Evolutionary conservation across 2,797 vertebrate genomes (phyloP).

Genomic region (Geotrypetes seraphini): DNA sequence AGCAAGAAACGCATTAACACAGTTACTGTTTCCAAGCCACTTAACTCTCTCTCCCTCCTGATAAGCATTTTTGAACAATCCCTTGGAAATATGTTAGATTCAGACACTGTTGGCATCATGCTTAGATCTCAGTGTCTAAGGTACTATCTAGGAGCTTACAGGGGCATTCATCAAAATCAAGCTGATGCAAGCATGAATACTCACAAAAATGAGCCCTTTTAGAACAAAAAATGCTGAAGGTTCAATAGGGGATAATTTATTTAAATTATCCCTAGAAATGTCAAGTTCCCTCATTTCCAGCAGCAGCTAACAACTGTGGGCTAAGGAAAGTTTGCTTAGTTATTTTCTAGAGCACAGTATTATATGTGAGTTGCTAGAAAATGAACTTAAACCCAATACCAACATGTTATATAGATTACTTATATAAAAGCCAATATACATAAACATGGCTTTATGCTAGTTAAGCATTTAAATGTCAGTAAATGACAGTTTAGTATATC

Average conservation of each 20-base stretch:
- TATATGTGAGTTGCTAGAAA: constrained; percentile 7
- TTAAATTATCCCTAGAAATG: constrained; percentile 51
- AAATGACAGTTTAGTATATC: constrained; percentile 63
- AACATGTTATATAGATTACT: constrained; percentile 24
- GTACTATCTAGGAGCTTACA: constrained; percentile 36
- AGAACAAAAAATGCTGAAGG: constrained; percentile 48
- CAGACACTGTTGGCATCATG: constrained; percentile 7
- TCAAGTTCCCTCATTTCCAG: constrained; percentile 42
- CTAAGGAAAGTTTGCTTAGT: constrained; percentile 43
- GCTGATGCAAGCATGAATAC: constrained; percentile 47
- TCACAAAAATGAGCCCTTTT: constrained; percentile 44
- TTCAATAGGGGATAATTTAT: constrained; percentile 53
- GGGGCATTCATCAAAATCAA: constrained; percentile 52
- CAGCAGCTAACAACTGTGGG: constrained; percentile 36
- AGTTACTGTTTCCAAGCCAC: not conserved
- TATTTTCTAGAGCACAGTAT: constrained; percentile 13
- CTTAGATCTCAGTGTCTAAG: constrained; percentile 29
- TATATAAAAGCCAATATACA: constrained; percentile 28
- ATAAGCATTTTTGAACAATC: no score
- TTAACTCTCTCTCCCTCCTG: no score
- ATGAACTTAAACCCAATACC: constrained; percentile 24
- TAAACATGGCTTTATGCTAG: constrained; percentile 42
- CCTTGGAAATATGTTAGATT: not conserved
- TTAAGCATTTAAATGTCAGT: constrained; percentile 64
- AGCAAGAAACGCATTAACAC: constrained; percentile 14